phyloP scores from a whole-genome alignment of 1,140 invertebrate genomes.

The Wasmannia auropunctata region DNA sequence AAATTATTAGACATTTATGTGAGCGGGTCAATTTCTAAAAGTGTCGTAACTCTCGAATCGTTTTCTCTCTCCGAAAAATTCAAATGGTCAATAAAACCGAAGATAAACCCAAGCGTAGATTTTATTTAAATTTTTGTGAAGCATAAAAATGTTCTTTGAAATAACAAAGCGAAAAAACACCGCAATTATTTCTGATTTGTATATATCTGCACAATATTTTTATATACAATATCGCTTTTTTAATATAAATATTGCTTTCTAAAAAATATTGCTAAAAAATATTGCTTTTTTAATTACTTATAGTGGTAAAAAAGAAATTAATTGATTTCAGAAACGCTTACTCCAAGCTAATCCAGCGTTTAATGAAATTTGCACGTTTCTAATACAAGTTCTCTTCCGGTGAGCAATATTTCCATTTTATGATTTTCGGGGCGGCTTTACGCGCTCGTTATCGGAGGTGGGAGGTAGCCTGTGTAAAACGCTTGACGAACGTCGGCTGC shows the following conservation, averaged over 20 bases:
- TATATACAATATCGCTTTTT: not conserved
- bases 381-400: not conserved
- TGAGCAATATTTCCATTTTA: not conserved
- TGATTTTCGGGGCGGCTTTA: slow-evolving; percentile 8
- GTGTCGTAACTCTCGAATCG: not conserved
- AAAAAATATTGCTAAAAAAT: too few relatives aligned
- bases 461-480: slow-evolving; percentile 28
- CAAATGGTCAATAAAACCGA: not conserved
- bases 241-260: too few relatives aligned
- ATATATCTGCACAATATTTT: not conserved
- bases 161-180: not conserved
- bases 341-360: not conserved
- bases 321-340: not conserved
- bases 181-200: not conserved
- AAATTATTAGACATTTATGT: not conserved
- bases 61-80: not conserved
- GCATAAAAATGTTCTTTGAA: not conserved
- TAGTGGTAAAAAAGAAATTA: not conserved
- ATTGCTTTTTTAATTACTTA: not conserved
- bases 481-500: not conserved
- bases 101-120: not conserved
- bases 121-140: not conserved
- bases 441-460: not conserved
- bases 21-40: not conserved
- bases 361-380: slow-evolving; percentile 3